Evolutionary conservation across 1,140 invertebrate genomes (phyloP).

Genomic region (Charaxes varanes): DNA sequence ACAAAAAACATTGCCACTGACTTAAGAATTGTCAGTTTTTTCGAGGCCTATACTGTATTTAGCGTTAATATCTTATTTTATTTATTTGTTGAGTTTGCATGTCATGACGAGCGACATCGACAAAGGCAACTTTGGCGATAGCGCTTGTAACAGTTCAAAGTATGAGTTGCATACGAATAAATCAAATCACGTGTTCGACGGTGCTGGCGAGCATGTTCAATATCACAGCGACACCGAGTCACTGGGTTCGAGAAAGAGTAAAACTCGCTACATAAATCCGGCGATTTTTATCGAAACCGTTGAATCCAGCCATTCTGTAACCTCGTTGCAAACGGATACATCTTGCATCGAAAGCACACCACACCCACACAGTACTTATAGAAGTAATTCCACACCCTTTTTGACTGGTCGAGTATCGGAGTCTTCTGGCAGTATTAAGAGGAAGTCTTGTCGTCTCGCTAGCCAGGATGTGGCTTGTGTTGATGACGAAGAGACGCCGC

Average conservation of each 20-base stretch:
- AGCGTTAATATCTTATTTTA: neutral
- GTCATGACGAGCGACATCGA: slow-evolving; percentile 51
- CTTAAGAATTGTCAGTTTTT: slow-evolving; percentile 7
- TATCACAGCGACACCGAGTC: slow-evolving; percentile 64
- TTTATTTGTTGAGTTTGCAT: slow-evolving; percentile 20
- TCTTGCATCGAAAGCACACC: slow-evolving; percentile 51
- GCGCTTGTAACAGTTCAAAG: slow-evolving; percentile 36
- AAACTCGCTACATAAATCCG: slow-evolving; percentile 63
- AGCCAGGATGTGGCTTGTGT: slow-evolving; percentile 15
- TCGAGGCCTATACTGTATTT: slow-evolving; percentile 1
- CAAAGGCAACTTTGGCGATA: slow-evolving; percentile 53
- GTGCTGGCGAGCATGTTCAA: slow-evolving; percentile 56
- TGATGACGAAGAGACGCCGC: slow-evolving; percentile 39
- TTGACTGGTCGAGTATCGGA: slow-evolving; percentile 47
- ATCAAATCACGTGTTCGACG: slow-evolving; percentile 60
- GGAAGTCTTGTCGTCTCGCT: slow-evolving; percentile 51
- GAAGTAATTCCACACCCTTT: slow-evolving; percentile 61
- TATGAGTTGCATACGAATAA: slow-evolving; percentile 31
- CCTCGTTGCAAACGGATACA: slow-evolving; percentile 44
- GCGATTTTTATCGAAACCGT: slow-evolving; percentile 59
- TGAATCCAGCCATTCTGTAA: slow-evolving; percentile 50
- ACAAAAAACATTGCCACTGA: neutral
- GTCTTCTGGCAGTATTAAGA: slow-evolving; percentile 50
- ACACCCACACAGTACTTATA: slow-evolving; percentile 54
- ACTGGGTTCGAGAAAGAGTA: slow-evolving; percentile 44